These are phyloP conservation scores for Hyalella azteca DNA, from an alignment of 2,888 invertebrate species.

Conservation along the genomic window DNA sequence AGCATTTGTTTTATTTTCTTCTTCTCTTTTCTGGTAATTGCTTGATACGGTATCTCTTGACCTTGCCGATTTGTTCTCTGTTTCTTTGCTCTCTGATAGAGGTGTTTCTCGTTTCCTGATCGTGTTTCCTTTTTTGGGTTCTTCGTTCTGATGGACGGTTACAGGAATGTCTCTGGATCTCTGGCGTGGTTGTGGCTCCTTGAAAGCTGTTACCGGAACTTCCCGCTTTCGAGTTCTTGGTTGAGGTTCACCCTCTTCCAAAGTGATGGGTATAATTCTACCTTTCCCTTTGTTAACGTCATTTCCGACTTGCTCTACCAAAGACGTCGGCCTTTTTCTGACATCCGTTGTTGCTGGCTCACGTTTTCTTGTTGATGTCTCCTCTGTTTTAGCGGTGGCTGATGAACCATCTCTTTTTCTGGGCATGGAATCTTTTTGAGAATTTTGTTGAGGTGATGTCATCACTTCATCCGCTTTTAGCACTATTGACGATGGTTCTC, in stretches of 20 bases:
- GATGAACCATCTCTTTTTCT: not conserved
- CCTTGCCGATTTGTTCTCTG: not conserved
- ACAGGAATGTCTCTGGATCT: conserved; percentile 31
- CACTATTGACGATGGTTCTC: too few relatives aligned
- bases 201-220: not conserved
- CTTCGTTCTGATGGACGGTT: not conserved
- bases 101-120: conserved; percentile 12
- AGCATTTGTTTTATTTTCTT: conserved; percentile 29
- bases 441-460: not conserved
- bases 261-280: conserved; percentile 18
- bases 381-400: not conserved
- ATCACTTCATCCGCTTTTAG: not conserved
- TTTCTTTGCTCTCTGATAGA: not conserved
- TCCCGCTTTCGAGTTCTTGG: not conserved
- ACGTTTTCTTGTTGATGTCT: not conserved
- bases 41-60: not conserved
- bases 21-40: conserved; percentile 1
- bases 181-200: not conserved
- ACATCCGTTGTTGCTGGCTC: not conserved
- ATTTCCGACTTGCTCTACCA: not conserved
- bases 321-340: not conserved
- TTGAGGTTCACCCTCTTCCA: not conserved
- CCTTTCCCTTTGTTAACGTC: not conserved
- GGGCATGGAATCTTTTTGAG: not conserved
- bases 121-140: conserved; percentile 7